Conservation (phyloP, 1,140 invertebrate species). For the Brachystomella parvula region DNA sequence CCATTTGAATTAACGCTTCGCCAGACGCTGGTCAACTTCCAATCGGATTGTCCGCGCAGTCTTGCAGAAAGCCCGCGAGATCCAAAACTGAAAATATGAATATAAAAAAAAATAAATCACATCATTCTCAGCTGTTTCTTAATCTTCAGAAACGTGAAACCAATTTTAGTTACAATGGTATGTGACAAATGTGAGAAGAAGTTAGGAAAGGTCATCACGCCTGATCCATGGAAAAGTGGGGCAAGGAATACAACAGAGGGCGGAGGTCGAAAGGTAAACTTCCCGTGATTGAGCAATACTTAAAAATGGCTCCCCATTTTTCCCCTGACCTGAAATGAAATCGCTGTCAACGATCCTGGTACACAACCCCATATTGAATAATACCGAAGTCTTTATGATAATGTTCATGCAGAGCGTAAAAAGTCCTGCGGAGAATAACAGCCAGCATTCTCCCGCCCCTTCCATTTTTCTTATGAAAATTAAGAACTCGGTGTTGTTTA, state of each 20-base stretch:
- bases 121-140: background rate
- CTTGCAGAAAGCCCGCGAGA: background rate
- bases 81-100: too few relatives aligned
- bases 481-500: background rate
- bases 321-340: background rate
- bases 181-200: conserved; percentile 90
- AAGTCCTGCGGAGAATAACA: too few relatives aligned
- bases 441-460: too few relatives aligned
- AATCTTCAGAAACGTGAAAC: background rate
- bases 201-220: conserved; percentile 76
- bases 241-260: conserved; percentile 76
- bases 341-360: background rate
- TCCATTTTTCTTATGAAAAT: background rate
- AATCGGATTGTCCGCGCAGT: too few relatives aligned
- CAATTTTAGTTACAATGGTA: conserved; percentile 56
- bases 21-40: too few relatives aligned
- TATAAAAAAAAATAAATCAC: background rate
- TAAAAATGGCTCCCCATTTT: background rate
- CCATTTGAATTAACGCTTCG: too few relatives aligned
- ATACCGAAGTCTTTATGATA: background rate
- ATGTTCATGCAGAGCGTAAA: too few relatives aligned
- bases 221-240: conserved; percentile 91
- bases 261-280: conserved; percentile 60
- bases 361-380: background rate
- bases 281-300: background rate